Percentiles rank a stretch among this genome's conserved stretches.
Conservation (phyloP, 2,888 invertebrate species). For the Eupithecia pulchellata region DNA sequence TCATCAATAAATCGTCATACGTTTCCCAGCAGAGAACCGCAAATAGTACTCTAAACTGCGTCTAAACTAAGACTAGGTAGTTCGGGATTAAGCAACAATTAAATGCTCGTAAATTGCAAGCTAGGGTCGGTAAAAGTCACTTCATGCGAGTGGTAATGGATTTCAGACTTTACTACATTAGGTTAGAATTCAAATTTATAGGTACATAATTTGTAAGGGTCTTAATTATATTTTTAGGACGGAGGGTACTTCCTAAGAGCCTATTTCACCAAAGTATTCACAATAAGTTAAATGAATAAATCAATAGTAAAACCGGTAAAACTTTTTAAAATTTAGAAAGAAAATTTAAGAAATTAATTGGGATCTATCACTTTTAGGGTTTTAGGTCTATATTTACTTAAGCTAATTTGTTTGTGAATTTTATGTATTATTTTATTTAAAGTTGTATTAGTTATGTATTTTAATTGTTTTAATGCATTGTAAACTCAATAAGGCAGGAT, state of each 20-base stretch:
- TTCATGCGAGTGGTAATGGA: not conserved
- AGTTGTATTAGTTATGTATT: no score
- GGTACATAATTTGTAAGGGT: not conserved
- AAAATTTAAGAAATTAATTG: not conserved
- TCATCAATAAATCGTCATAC: slow-evolving; percentile 3
- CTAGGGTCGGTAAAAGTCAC: slow-evolving; percentile 52
- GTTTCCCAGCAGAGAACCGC: not conserved
- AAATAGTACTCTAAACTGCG: slow-evolving; percentile 14
- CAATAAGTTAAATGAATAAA: no score
- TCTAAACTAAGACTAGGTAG: slow-evolving; percentile 68
- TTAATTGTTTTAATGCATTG: no score
- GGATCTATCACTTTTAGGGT: not conserved
- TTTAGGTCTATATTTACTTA: no score
- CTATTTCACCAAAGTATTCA: not conserved
- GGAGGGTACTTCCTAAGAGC: not conserved
- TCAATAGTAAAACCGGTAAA: no score
- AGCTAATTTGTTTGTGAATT: no score
- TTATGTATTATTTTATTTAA: no score
- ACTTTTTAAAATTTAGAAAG: not conserved
- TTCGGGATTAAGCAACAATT: slow-evolving; percentile 82
- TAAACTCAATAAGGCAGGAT: no score
- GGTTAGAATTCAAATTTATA: not conserved
- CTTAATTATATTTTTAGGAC: not conserved
- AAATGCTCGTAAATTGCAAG: slow-evolving; percentile 83
- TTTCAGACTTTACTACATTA: not conserved